Evolutionary conservation across 1,140 invertebrate species (phyloP).

Genomic region (Megalonaias nervosa): DNA sequence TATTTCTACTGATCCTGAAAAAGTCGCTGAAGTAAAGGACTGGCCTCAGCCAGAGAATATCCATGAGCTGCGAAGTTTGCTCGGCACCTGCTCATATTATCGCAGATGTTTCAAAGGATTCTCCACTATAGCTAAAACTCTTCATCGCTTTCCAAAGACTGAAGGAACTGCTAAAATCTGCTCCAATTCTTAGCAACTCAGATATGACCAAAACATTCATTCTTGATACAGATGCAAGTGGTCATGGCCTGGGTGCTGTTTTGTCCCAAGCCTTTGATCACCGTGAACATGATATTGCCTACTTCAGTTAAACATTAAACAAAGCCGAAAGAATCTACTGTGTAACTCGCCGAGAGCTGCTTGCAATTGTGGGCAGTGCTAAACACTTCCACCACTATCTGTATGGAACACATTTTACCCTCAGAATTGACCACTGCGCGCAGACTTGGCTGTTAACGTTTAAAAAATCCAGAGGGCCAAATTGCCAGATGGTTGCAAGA

Average conservation of each 20-base stretch:
- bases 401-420: neutral
- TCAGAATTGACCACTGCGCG: slow-evolving; percentile 7
- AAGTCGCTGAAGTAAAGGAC: too few species aligned
- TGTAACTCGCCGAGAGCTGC: slow-evolving; percentile 17
- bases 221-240: too few species aligned
- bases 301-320: slow-evolving; percentile 20
- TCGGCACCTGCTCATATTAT: too few species aligned
- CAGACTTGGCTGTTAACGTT: slow-evolving; percentile 9
- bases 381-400: slow-evolving; percentile 8
- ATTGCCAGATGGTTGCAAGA: slow-evolving; percentile 50
- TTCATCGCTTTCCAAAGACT: too few species aligned
- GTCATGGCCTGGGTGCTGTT: slow-evolving; percentile 55
- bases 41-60: too few species aligned
- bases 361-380: slow-evolving; percentile 28
- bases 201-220: too few species aligned
- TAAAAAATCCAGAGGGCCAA: slow-evolving; percentile 24
- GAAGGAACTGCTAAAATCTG: too few species aligned
- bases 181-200: too few species aligned
- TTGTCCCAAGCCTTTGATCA: slow-evolving; percentile 62
- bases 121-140: too few species aligned
- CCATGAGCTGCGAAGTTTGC: too few species aligned
- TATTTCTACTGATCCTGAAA: too few species aligned
- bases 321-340: slow-evolving; percentile 19
- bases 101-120: too few species aligned
- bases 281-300: slow-evolving; percentile 17